These are phyloP conservation scores for Mythimna albipuncta DNA, from an alignment of 2,888 invertebrate species.

Conservation along the genomic window DNA sequence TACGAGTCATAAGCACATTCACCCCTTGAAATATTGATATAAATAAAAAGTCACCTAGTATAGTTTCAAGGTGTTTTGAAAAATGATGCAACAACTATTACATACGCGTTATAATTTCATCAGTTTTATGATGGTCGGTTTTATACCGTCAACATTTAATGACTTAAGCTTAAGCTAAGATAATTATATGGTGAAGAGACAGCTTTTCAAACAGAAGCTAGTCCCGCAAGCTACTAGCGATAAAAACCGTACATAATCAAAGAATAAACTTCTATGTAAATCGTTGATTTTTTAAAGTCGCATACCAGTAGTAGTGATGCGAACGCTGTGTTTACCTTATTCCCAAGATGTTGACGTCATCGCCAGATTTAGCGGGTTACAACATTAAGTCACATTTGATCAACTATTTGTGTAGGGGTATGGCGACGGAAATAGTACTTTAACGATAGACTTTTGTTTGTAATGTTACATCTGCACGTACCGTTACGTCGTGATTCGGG, in stretches of 20 bases:
- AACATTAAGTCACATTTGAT: conserved; percentile 60
- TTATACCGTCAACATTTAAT: not conserved
- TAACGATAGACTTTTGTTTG: conserved; percentile 38
- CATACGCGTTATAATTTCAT: not conserved
- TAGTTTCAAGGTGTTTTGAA: not conserved
- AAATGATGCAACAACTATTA: not conserved
- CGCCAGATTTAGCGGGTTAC: conserved; percentile 59
- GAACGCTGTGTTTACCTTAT: conserved; percentile 60
- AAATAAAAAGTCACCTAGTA: not conserved
- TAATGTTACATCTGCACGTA: conserved; percentile 29
- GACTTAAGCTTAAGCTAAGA: not conserved
- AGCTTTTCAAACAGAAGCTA: not conserved
- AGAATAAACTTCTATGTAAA: conserved; percentile 14
- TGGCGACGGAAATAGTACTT: conserved; percentile 47
- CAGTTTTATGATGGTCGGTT: no score
- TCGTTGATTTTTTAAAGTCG: conserved; percentile 32
- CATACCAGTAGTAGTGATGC: conserved; percentile 49
- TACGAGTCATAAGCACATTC: not conserved
- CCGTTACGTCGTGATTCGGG: not conserved
- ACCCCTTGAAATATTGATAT: not conserved
- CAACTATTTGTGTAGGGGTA: conserved; percentile 55
- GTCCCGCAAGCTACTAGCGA: not conserved
- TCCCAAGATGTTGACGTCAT: conserved; percentile 54
- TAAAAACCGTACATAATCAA: conserved; percentile 8
- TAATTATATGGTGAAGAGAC: not conserved